phyloP scores from a whole-genome alignment of 35 echinoderm and acorn worm species.

The Diadema setosum region DNA sequence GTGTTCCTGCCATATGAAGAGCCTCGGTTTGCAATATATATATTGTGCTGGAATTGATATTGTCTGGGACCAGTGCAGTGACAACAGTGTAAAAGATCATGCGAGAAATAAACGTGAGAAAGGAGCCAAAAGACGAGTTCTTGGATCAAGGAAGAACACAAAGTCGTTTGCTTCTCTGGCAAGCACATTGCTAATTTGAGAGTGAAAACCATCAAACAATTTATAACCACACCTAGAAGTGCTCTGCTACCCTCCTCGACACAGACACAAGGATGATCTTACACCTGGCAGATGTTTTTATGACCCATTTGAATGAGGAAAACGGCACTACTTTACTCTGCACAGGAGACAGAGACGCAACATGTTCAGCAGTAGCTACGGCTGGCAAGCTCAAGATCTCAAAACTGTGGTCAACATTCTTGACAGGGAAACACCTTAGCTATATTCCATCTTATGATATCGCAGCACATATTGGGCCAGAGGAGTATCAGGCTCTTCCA shows the following conservation, averaged over 20 bases:
- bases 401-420: background rate
- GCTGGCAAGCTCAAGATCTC: background rate
- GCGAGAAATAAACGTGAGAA: constrained; percentile 39
- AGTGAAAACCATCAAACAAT: too few species aligned
- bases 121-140: constrained; percentile 12
- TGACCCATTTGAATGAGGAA: too few species aligned
- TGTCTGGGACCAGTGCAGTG: constrained; percentile 26
- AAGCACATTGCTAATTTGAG: background rate
- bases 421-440: background rate
- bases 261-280: background rate
- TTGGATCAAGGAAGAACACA: background rate
- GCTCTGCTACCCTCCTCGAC: too few species aligned
- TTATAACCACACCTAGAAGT: too few species aligned
- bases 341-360: background rate
- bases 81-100: constrained; percentile 8
- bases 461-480: background rate
- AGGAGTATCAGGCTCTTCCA: background rate
- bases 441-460: background rate
- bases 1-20: too few species aligned
- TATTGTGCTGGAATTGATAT: constrained; percentile 6
- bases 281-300: background rate
- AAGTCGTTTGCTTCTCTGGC: background rate
- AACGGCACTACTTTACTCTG: too few species aligned
- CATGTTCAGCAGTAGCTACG: background rate
- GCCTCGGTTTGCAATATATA: too few species aligned